Evolutionary conservation across 2,113 vertebrate species (phyloP).

Genomic region (Salvelinus namaycush): DNA sequence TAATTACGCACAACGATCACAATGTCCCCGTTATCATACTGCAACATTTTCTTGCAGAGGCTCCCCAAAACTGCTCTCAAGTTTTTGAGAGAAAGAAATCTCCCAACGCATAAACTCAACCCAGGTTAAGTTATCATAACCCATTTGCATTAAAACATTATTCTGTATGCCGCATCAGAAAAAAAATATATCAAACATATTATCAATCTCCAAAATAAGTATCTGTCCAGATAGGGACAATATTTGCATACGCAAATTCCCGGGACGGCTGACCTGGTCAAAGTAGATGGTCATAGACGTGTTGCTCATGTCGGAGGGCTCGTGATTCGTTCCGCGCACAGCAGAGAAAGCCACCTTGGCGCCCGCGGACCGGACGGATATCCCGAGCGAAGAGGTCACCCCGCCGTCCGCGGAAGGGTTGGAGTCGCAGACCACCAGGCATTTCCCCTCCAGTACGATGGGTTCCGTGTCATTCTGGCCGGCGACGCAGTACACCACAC

Average conservation of each 20-base stretch:
- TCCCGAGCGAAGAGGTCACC: constrained; percentile 94
- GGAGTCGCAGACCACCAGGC: constrained; percentile 97
- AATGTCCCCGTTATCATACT: background rate
- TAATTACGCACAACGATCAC: background rate
- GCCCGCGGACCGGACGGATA: constrained; percentile 94
- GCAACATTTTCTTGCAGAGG: background rate
- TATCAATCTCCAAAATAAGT: background rate
- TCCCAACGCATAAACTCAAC: background rate
- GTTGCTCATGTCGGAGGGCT: constrained; percentile 97
- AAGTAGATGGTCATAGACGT: constrained; percentile 99
- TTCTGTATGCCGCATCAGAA: background rate
- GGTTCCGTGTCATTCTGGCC: constrained; percentile 97
- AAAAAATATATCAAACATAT: background rate
- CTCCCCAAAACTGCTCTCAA: background rate
- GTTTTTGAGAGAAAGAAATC: background rate
- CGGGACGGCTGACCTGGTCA: constrained; percentile 86
- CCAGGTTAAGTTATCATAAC: background rate
- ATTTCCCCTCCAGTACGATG: constrained; percentile 96
- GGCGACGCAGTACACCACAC: constrained; percentile 72
- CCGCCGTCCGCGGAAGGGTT: constrained; percentile 95
- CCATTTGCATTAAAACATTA: background rate
- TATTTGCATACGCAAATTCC: constrained; percentile 5
- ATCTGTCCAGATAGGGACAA: background rate
- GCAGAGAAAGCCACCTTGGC: constrained; percentile 98
- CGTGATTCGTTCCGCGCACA: constrained; percentile 93